These are phyloP conservation scores for Pissodes strobi DNA, from an alignment of 1,140 invertebrate genomes.

Conservation along the genomic window DNA sequence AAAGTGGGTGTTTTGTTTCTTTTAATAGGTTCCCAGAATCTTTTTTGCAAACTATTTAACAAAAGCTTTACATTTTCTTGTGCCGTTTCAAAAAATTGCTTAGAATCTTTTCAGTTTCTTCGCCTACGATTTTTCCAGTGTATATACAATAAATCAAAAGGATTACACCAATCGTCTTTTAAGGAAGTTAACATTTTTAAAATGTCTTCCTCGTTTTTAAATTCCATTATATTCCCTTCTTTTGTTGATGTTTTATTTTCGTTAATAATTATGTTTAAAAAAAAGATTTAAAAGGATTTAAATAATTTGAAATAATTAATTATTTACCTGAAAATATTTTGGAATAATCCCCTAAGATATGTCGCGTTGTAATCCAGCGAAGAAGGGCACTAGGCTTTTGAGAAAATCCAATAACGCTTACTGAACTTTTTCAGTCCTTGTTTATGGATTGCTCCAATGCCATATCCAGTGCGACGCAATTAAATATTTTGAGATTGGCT, in stretches of 20 bases:
- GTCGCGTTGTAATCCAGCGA: background rate
- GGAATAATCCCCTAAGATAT: background rate
- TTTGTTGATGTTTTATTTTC: background rate
- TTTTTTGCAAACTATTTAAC: background rate
- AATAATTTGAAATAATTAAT: background rate
- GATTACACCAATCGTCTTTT: too few relatives aligned
- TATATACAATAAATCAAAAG: background rate
- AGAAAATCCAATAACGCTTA: too few relatives aligned
- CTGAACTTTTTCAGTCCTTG: background rate
- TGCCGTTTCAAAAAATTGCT: background rate
- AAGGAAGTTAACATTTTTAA: background rate
- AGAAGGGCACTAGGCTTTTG: background rate
- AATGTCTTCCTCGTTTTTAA: background rate
- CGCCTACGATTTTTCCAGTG: background rate
- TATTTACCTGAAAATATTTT: background rate
- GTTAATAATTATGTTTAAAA: too few relatives aligned
- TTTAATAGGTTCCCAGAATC: background rate
- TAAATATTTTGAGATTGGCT: background rate
- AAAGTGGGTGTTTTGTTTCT: background rate
- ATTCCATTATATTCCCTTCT: background rate
- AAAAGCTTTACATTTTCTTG: background rate
- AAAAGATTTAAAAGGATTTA: background rate
- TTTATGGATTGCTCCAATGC: too few relatives aligned
- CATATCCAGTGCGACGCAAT: background rate
- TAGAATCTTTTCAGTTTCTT: background rate